Conservation (phyloP, 2,113 vertebrate genomes). For the Hassar affinis region DNA sequence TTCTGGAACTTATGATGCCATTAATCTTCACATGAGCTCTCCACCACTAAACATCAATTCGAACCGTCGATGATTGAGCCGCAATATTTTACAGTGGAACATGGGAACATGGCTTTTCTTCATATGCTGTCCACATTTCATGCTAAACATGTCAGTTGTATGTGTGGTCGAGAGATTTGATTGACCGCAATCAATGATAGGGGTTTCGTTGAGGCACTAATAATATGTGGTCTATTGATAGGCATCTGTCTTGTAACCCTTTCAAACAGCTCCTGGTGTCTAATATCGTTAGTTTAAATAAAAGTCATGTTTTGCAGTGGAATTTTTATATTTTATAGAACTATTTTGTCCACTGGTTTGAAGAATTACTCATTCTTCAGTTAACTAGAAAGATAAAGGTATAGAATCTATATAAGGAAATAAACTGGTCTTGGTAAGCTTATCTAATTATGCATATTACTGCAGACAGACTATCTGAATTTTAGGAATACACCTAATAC, state of each 20-base stretch:
- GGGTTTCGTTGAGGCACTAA: not conserved
- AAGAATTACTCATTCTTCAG: not conserved
- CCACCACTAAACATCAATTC: not conserved
- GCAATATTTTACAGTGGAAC: not conserved
- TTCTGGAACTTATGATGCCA: not conserved
- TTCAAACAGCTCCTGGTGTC: not conserved
- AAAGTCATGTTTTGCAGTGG: too few relatives aligned
- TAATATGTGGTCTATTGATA: not conserved
- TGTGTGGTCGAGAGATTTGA: not conserved
- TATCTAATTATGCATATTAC: conserved; percentile 73
- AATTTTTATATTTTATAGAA: not conserved
- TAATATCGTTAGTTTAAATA: not conserved
- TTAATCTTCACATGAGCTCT: not conserved
- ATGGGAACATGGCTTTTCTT: not conserved
- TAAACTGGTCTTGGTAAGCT: conserved; percentile 65
- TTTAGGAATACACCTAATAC: not conserved
- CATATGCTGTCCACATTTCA: not conserved
- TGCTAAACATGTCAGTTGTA: not conserved
- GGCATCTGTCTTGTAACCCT: not conserved
- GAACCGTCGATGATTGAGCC: not conserved
- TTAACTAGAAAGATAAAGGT: not conserved
- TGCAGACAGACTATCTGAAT: conserved; percentile 60
- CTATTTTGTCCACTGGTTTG: not conserved
- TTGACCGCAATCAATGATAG: not conserved
- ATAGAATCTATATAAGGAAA: not conserved